Conservation (phyloP, 2,888 invertebrate species). For the Ophraella communa region DNA sequence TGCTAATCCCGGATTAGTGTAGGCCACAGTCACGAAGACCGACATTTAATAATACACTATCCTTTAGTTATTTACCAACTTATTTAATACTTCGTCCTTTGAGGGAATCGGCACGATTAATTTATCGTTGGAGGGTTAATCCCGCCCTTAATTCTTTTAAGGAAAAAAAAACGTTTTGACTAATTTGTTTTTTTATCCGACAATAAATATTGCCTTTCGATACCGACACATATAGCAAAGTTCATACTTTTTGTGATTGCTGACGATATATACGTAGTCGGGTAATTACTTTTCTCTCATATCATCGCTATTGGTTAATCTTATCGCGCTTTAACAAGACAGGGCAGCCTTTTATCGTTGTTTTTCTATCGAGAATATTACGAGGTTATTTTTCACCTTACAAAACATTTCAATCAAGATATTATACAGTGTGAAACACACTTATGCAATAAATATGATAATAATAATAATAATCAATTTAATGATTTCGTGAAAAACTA, state of each 20-base stretch:
- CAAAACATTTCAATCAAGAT: not conserved
- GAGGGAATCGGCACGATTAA: not conserved
- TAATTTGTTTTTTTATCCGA: not conserved
- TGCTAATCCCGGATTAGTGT: slow-evolving; percentile 60
- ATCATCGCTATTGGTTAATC: not conserved
- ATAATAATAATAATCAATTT: not conserved
- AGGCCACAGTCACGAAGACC: slow-evolving; percentile 55
- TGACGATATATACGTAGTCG: not conserved
- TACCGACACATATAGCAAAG: not conserved
- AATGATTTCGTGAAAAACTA: not conserved
- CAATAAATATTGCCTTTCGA: not conserved
- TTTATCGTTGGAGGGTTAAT: not conserved
- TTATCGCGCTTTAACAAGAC: slow-evolving; percentile 1
- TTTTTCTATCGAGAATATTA: not conserved
- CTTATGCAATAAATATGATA: too few relatives aligned
- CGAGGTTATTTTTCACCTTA: not conserved
- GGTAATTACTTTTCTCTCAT: slow-evolving; percentile 1
- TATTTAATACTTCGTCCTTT: slow-evolving; percentile 39
- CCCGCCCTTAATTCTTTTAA: not conserved
- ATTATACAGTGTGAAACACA: not conserved
- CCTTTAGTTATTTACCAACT: slow-evolving; percentile 40
- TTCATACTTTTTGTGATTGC: not conserved
- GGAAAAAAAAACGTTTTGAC: not conserved
- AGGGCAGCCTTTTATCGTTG: slow-evolving; percentile 4
- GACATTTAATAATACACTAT: slow-evolving; percentile 42